Evolutionary conservation across 2,797 vertebrate genomes (phyloP), one percentile per base, ranked within the genome.

Genomic region (Parotocinclus haroldoi): DNA sequence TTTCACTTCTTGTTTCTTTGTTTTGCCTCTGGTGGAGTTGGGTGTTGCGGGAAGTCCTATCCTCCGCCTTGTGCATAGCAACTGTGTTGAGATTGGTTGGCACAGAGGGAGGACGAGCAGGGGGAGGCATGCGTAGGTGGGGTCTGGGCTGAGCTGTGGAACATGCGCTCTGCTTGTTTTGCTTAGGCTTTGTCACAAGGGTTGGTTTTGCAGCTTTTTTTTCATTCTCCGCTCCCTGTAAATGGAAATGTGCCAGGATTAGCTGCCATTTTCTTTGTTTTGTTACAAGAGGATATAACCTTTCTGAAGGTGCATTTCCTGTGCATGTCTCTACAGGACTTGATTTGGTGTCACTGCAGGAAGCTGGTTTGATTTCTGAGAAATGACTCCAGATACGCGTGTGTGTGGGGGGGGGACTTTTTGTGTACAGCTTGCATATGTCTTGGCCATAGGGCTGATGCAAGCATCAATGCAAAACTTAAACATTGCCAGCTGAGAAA

Each of bases 111-210:
- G 45, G 45, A 11, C 45, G 45, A 6, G 79, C 70, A 73, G 84
- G 79, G 78, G 84, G 48, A 16, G 83, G 69, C 14, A 53, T 79
- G 51, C 46, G 75, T 66, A 79, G 82, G 84, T 63, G 83, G 83
- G 65, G 70, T 65, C 17, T 74, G 40, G 11, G 10, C 40, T 45
- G 49, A 38, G 38, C 53, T 66, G 65, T 77, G 82, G 79, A 57
- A 80, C 84, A 86, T 84, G 81, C 71, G 79, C 80, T 14, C 53
- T 75, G 65, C 75, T 85, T 88, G 85, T 79, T 89, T 89, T 84
- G 86, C 73, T 76, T 81, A 77, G 71, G 51, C 64, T 71, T 66
- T 67, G 79, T 83, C 80, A 80, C 66, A 80, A 61, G 77, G 81
- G 80, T 67, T 79, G 69, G 84, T 80, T 84, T 85, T 80, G 85